Base-by-base conservation (phyloP, 2,113 vertebrate genomes). In the Struthio camelus region DNA sequence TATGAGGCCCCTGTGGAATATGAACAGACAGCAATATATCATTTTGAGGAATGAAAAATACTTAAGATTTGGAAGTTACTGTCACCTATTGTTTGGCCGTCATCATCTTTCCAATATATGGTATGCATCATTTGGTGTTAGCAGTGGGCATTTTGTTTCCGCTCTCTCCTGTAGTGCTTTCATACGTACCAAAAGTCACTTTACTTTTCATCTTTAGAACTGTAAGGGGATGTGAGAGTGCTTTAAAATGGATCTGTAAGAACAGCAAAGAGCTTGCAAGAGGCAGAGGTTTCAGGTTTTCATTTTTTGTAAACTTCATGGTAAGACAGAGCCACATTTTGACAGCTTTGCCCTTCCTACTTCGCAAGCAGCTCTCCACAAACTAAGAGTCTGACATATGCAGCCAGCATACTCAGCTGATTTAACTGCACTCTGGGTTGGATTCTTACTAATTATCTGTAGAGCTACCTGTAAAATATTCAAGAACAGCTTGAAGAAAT, bases 21-120 rank as follows among this genome's bases (percentile, higher is more conserved):
- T 4, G 6, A 90, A 19, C 25, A 65, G 0, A 2, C 2, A 73
- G 20, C 8, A 72, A 65, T 61, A 44, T 19, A 73, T 77, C 3
- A 50, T 85, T 86, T 66, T 70, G 38, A 87, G 32, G 54, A 90
- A 85, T 80, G 36, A 93, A 95, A 96, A 77, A 28, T 87, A 70
- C 64, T 84, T 89, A 84, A 48, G 20, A 73, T 69, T 80, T 91
- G 38, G 28, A 84, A 91, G 11, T 46, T 75, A 62, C 25, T 91
- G 71, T 70, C 28, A 66, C 77, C 76, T 80, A 67, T n/a, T 3
- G 3, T 67, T 53, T 92, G 40, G 50, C 72, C 93, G 32, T 25
- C 14, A 27, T 50, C 76, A 28, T 65, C 22, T 67, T 28, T 90
- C 30, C 3, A 7, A 58, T 51, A 17, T 3, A 8, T 36, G 42